These are phyloP conservation scores for Drosophila helvetica DNA, from an alignment of 2,888 invertebrate species.

Conservation along the genomic window DNA sequence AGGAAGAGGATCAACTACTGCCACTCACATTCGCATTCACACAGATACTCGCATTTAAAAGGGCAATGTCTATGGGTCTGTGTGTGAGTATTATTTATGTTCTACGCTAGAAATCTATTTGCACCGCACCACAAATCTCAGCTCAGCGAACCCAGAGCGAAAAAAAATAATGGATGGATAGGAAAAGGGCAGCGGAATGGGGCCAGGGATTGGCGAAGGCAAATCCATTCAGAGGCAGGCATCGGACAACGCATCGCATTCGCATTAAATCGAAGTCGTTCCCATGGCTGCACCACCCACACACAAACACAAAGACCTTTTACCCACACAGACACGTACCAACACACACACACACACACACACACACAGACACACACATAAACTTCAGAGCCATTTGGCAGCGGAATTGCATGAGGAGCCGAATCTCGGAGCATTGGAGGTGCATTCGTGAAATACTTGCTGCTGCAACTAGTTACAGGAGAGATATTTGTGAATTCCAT, in stretches of 20 bases:
- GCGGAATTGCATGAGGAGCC: slow-evolving; percentile 62
- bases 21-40: slow-evolving; percentile 9
- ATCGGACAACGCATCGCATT: slow-evolving; percentile 61
- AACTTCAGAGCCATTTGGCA: slow-evolving; percentile 69
- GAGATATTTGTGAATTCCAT: slow-evolving; percentile 14
- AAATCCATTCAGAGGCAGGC: slow-evolving; percentile 48
- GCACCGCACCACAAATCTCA: slow-evolving; percentile 83
- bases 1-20: slow-evolving; percentile 66
- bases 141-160: slow-evolving; percentile 68
- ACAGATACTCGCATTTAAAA: slow-evolving; percentile 33
- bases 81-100: slow-evolving; percentile 81
- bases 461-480: slow-evolving; percentile 1
- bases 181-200: slow-evolving; percentile 22
- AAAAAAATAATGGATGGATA: slow-evolving; percentile 40
- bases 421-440: slow-evolving; percentile 31
- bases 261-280: slow-evolving; percentile 81
- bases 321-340: too few relatives aligned
- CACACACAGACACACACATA: slow-evolving; percentile 19
- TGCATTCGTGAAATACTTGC: slow-evolving; percentile 46
- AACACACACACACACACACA: slow-evolving; percentile 3
- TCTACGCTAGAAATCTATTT: slow-evolving; percentile 82
- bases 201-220: slow-evolving; percentile 26
- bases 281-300: slow-evolving; percentile 40
- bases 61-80: slow-evolving; percentile 31
- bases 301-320: background rate